Base-by-base conservation (phyloP, 2,888 invertebrate genomes). In the Stratiomys singularior region DNA sequence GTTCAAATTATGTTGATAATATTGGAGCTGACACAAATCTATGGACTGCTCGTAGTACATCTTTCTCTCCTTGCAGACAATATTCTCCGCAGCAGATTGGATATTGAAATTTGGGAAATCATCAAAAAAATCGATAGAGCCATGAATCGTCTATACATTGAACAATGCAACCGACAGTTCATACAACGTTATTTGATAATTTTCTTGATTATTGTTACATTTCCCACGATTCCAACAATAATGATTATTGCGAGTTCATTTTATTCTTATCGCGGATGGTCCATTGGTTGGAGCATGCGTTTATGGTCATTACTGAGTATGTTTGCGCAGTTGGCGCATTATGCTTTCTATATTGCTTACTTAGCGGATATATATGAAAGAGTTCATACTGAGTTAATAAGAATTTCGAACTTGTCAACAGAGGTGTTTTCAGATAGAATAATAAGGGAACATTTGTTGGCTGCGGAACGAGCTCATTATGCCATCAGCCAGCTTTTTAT, bases 41-140 rank as follows among this genome's bases (percentile, higher is more conserved):
- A 23, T 25, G 21, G 60, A 13, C 0, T 1, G 4, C 25, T 60
- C 25, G 5, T 60, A 9, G 60, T 25, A 0, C 2, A 60, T 25
- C 9, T 25, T 15, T 7, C 18, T 25, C 25, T 60, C 5, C 3
- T 60, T 13, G 7, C 23, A 3, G 60, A 60, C 5, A 60, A 25
- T 15, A 25, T 60, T 1, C 9, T 25, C 9, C 21, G 23, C 18
- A 2, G 18, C 23, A 21, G 25, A 21, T 25, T 60, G 18, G 2
- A 60, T 18, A 60, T 60, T 13, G 60, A 60, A 23, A 60, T 60
- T 23, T 60, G 60, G 60, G 18, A 25, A 21, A 60, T 60, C 7
- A 60, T 60, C 15, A 13, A 25, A 25, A 25, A 1, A 21, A 23
- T 60, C 15, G 60, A 60, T 23, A 13, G 0, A 25, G 25, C 21